A percentile compares a stretch with the other conserved stretches of the same genome.
These are phyloP conservation scores for Antitype chi DNA, from an alignment of 2,888 invertebrate genomes.

Conservation along the genomic window DNA sequence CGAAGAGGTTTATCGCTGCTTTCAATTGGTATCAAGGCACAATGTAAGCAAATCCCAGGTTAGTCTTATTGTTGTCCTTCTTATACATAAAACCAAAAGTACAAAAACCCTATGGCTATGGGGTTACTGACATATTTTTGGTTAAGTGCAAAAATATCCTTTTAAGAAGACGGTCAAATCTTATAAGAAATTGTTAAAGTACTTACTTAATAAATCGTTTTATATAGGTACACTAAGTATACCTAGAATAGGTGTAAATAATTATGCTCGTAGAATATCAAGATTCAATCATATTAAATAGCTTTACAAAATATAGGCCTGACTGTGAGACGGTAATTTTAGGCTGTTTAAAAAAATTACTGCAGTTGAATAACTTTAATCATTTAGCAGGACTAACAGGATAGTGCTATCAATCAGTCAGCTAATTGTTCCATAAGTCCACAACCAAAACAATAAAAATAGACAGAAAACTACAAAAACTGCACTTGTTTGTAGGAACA, in stretches of 20 bases:
- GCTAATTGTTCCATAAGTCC: neutral
- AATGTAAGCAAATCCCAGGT: slow-evolving; percentile 79
- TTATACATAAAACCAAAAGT: neutral
- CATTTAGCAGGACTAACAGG: neutral
- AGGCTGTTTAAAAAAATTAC: neutral
- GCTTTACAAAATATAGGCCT: neutral
- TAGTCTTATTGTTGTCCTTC: slow-evolving; percentile 34
- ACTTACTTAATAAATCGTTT: neutral
- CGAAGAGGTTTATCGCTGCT: slow-evolving; percentile 82
- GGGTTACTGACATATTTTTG: slow-evolving; percentile 2
- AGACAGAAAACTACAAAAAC: neutral
- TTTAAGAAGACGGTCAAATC: neutral
- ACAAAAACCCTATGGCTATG: neutral
- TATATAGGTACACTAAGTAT: neutral
- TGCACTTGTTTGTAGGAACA: neutral
- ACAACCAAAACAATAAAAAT: neutral
- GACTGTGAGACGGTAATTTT: neutral
- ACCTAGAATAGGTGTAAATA: neutral
- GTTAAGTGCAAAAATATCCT: neutral
- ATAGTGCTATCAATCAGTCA: neutral
- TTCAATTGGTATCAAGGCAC: slow-evolving; percentile 79
- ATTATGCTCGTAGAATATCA: neutral
- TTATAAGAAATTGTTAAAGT: neutral
- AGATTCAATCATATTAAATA: too few species aligned
- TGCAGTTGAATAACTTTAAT: neutral